Evolutionary conservation across 2,113 vertebrate genomes (phyloP).

Genomic region (Halcyon malimbica): DNA sequence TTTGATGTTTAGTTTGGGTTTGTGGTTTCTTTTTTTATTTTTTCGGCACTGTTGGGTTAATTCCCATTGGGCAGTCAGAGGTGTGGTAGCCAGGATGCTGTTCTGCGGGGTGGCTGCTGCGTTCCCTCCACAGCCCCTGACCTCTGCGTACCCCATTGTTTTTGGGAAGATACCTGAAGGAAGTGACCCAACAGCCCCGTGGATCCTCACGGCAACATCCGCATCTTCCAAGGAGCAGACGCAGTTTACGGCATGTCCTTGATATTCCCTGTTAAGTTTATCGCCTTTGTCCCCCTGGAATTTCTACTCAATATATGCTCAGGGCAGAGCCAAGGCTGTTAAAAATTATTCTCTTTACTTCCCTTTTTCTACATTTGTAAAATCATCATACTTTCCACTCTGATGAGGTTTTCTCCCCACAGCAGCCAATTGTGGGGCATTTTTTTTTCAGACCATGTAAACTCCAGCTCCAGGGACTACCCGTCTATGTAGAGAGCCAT

Average conservation of each 20-base stretch:
- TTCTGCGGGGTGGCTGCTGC: background rate
- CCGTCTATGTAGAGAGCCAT: background rate
- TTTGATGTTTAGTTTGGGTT: background rate
- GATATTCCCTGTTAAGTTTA: background rate
- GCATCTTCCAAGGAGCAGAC: background rate
- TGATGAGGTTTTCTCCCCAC: background rate
- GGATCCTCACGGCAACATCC: background rate
- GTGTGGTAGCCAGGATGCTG: rapidly evolving
- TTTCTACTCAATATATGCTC: background rate
- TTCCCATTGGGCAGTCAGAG: background rate
- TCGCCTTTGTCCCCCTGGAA: background rate
- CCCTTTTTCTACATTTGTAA: background rate
- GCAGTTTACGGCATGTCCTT: background rate
- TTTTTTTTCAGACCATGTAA: background rate
- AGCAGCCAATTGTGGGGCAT: background rate
- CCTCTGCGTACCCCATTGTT: background rate
- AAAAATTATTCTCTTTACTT: background rate
- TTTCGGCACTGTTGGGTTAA: background rate
- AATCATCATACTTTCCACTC: background rate
- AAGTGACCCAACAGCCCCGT: background rate
- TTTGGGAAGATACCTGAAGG: background rate
- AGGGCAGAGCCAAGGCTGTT: background rate
- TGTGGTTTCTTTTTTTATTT: background rate
- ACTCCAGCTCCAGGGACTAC: background rate
- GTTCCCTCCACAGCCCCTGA: background rate